phyloP scores from a whole-genome alignment of 2,797 vertebrate genomes.

The Crenichthys baileyi region DNA sequence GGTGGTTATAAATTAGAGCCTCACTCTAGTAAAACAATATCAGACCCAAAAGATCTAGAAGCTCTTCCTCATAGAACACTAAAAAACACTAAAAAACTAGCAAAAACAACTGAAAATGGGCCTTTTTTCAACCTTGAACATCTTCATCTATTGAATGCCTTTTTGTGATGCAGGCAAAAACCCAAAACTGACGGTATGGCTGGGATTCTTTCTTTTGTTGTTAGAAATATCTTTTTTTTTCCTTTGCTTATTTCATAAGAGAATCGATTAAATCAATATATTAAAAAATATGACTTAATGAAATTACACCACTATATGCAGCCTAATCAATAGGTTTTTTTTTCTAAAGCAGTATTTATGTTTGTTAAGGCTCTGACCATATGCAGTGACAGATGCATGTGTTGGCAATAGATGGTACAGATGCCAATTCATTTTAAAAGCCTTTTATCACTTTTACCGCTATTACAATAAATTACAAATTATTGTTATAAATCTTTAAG shows the following conservation, averaged over 20 bases:
- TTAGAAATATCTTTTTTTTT: too few species aligned
- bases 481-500: background rate
- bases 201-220: background rate
- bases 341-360: background rate
- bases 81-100: too few species aligned
- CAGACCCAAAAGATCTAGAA: background rate
- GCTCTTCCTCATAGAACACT: too few species aligned
- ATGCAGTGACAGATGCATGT: background rate
- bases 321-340: background rate
- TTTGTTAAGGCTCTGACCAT: background rate
- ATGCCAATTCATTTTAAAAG: background rate
- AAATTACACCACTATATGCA: conserved; percentile 7
- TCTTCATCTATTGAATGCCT: too few species aligned
- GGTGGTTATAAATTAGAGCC: too few species aligned
- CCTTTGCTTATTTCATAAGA: background rate
- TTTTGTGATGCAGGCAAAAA: background rate
- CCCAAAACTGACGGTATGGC: background rate
- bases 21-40: background rate
- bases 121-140: too few species aligned
- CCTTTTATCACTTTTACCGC: background rate
- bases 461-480: background rate
- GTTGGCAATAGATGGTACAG: background rate
- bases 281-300: background rate
- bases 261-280: background rate
- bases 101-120: too few species aligned